Evolutionary conservation across 2,113 vertebrate species (phyloP).

Genomic region (Asarcornis scutulata): DNA sequence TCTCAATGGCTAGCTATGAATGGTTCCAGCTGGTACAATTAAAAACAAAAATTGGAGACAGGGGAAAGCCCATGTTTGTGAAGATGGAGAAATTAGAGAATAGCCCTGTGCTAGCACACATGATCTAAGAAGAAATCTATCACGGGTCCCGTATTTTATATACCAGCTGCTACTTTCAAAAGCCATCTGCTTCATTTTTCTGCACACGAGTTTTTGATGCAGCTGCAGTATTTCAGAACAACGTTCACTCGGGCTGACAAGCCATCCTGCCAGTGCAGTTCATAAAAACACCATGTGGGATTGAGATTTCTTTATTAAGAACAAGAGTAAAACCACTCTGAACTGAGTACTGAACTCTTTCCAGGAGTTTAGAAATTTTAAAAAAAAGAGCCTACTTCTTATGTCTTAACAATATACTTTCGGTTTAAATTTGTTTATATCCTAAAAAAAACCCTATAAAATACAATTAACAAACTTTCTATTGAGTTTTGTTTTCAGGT

Average conservation of each 20-base stretch:
- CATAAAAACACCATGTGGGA: neutral
- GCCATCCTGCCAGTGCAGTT: neutral
- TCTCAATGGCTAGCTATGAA: neutral
- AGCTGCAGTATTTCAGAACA: conserved; percentile 42
- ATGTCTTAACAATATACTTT: neutral
- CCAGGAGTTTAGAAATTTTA: neutral
- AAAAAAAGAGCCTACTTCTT: neutral
- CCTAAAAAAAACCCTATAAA: neutral
- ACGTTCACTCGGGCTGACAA: neutral
- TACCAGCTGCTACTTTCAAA: conserved; percentile 66
- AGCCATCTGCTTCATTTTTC: conserved; percentile 62
- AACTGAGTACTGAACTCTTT: neutral
- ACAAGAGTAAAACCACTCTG: neutral
- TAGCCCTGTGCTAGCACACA: neutral
- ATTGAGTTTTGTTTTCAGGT: neutral
- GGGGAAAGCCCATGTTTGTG: neutral
- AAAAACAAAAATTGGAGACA: neutral
- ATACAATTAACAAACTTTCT: neutral
- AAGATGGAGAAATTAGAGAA: neutral
- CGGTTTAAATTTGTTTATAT: neutral
- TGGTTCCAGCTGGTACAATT: neutral
- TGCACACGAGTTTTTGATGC: neutral
- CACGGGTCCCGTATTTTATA: conserved; percentile 19
- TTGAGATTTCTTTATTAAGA: neutral
- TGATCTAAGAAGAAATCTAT: conserved; percentile 50